A percentile compares a stretch with the other conserved stretches of the same genome.
Conservation (phyloP, 2,888 invertebrate species). For the Nomada lathburiana region DNA sequence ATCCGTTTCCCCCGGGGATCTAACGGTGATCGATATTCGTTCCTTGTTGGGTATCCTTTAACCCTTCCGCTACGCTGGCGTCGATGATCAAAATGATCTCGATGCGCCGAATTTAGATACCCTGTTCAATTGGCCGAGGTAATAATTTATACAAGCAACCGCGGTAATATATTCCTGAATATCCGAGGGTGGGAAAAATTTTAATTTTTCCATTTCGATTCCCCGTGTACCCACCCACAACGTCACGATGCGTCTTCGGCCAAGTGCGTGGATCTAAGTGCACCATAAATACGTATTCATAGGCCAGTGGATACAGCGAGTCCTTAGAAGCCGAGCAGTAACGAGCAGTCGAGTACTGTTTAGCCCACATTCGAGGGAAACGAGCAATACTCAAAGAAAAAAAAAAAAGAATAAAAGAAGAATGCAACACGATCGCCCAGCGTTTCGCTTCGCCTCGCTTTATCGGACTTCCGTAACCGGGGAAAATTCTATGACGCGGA, state of each 20-base stretch:
- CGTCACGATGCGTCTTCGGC: neutral
- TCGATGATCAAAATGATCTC: too few relatives aligned
- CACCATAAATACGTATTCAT: conserved; percentile 8
- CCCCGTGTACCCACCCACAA: conserved; percentile 17
- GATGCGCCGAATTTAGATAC: too few relatives aligned
- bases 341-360: neutral
- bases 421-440: neutral
- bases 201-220: neutral
- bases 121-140: too few relatives aligned
- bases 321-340: conserved; percentile 5
- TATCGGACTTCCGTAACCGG: conserved; percentile 39
- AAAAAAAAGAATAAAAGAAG: too few relatives aligned
- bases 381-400: neutral
- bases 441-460: conserved; percentile 33
- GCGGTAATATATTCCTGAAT: too few relatives aligned
- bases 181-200: too few relatives aligned
- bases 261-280: conserved; percentile 7
- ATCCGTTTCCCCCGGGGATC: conserved; percentile 1
- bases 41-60: neutral
- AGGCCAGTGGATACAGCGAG: neutral
- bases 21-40: neutral
- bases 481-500: conserved; percentile 17
- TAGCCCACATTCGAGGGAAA: conserved; percentile 28
- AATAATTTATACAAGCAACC: too few relatives aligned
- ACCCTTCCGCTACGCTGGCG: too few relatives aligned